Evolutionary conservation across 2,888 invertebrate species (phyloP).

Genomic region (Acrobasis consociella): DNA sequence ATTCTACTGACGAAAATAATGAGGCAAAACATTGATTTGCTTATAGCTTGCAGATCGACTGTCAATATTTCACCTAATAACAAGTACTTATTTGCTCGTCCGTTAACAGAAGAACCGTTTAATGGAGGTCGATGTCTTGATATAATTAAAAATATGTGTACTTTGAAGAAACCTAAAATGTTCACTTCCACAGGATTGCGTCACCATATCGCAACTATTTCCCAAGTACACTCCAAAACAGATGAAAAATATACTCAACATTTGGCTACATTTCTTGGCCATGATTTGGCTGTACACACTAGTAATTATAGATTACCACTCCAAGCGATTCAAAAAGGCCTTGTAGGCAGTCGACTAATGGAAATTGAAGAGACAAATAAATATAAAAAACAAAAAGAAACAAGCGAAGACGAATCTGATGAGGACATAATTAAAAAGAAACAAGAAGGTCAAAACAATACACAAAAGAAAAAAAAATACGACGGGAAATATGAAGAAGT

Average conservation of each 20-base stretch:
- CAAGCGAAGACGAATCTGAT: no score
- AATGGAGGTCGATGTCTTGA: neutral
- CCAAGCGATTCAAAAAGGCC: constrained; percentile 21
- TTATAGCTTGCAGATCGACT: neutral
- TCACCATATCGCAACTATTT: neutral
- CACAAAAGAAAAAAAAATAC: no score
- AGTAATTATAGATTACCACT: constrained; percentile 24
- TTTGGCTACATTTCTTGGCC: constrained; percentile 20
- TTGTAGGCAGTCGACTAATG: neutral
- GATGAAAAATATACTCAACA: constrained; percentile 5
- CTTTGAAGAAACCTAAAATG: neutral
- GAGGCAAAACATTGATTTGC: neutral
- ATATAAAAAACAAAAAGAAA: no score
- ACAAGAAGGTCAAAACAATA: no score
- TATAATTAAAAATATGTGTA: neutral
- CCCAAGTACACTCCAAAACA: neutral
- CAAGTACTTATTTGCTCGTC: neutral
- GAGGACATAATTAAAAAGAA: no score
- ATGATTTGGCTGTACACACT: constrained; percentile 22
- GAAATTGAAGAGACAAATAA: neutral
- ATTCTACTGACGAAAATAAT: neutral
- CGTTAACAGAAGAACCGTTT: neutral
- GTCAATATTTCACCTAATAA: neutral
- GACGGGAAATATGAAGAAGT: no score
- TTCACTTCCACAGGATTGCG: neutral